Percentiles rank a stretch among this genome's conserved stretches.
Evolutionary conservation across 2,888 invertebrate species (phyloP).

Genomic region (Stenodera caucasica): DNA sequence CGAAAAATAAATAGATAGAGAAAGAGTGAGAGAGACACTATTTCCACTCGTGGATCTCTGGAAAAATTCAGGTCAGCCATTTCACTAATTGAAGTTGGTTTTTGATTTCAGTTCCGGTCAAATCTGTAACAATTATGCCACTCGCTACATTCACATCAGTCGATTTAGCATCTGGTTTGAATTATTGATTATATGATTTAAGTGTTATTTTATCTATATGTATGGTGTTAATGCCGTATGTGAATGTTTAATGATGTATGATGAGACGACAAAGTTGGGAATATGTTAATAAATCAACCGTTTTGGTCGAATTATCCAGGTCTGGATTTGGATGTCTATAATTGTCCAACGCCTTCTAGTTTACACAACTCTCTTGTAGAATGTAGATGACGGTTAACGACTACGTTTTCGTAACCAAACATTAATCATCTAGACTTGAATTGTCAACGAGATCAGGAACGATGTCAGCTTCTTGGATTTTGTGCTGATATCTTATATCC

Average conservation of each 20-base stretch:
- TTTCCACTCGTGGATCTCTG: background rate
- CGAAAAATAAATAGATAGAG: no score
- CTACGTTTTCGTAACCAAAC: slow-evolving; percentile 17
- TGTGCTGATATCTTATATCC: slow-evolving; percentile 14
- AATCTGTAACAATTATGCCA: background rate
- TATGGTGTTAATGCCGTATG: slow-evolving; percentile 9
- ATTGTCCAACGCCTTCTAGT: slow-evolving; percentile 10
- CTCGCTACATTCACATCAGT: background rate
- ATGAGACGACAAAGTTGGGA: slow-evolving; percentile 17
- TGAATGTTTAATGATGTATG: slow-evolving; percentile 35
- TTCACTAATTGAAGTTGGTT: slow-evolving; percentile 5
- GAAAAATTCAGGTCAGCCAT: slow-evolving; percentile 6
- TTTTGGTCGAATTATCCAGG: background rate
- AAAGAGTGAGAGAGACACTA: background rate
- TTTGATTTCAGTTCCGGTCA: background rate
- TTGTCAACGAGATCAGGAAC: slow-evolving; percentile 25
- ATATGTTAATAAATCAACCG: slow-evolving; percentile 26
- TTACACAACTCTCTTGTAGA: slow-evolving; percentile 16
- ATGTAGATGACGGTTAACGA: slow-evolving; percentile 21
- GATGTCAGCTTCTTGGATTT: slow-evolving; percentile 20
- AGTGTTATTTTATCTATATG: background rate
- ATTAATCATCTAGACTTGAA: slow-evolving; percentile 24
- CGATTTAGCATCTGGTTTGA: slow-evolving; percentile 15
- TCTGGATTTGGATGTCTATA: slow-evolving; percentile 9
- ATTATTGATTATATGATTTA: slow-evolving; percentile 19